Percentiles rank a stretch among this genome's conserved stretches.
Conservation (phyloP, 1,140 invertebrate genomes). For the Antheraea pernyi region DNA sequence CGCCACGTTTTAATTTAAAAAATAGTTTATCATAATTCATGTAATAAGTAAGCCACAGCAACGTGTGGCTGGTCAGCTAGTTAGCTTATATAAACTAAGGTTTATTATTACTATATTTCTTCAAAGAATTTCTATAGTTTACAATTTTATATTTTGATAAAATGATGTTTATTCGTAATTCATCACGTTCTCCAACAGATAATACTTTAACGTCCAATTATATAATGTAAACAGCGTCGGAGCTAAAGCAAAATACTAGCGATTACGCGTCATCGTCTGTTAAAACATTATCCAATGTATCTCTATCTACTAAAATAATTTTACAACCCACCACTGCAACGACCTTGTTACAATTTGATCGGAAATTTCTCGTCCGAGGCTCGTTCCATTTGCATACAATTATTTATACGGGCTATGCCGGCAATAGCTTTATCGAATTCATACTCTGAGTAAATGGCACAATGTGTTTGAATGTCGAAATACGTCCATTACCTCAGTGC, state of each 20-base stretch:
- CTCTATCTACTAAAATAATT: neutral
- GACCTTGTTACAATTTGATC: conserved; percentile 8
- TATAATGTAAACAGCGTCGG: neutral
- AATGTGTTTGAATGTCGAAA: neutral
- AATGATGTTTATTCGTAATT: neutral
- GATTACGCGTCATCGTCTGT: neutral
- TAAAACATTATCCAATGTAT: neutral
- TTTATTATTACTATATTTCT: neutral
- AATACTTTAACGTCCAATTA: conserved; percentile 1
- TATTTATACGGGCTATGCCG: neutral
- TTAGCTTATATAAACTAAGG: neutral
- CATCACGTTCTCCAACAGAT: neutral
- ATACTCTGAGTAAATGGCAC: neutral
- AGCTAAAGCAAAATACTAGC: neutral
- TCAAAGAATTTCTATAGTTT: neutral
- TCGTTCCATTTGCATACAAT: conserved; percentile 23
- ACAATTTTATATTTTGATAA: neutral
- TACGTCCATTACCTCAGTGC: neutral
- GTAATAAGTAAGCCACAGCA: too few species aligned
- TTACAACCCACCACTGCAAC: neutral
- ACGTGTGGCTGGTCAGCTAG: too few species aligned
- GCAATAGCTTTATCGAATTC: neutral
- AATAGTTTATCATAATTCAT: too few species aligned
- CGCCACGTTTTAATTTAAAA: too few species aligned
- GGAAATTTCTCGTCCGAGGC: neutral